Base-by-base conservation (phyloP, 2,888 invertebrate species). In the Pogonocherus hispidulus region DNA sequence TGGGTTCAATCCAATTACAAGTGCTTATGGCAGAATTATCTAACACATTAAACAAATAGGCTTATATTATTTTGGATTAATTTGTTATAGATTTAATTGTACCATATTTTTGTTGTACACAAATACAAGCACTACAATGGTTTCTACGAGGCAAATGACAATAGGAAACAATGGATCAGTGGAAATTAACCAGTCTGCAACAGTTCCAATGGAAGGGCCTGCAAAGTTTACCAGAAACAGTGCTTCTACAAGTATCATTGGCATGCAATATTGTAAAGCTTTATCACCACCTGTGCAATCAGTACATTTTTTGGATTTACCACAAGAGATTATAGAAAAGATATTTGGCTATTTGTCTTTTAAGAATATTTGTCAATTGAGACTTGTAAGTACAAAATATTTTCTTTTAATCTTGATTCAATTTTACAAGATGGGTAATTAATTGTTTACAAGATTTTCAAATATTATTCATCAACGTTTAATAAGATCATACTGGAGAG, bases 251-350 rank as follows among this genome's bases (percentile, higher is more conserved):
- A 64, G 67, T 51, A 60, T 44, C 55, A 76, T 63, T 63, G 77
- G 64, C 72, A 78, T 66, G 81, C 76, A 57, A 72, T 80, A 67
- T 68, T 75, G 69, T 60, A 76, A 65, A 64, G 67, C 60, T 44
- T 64, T 57, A 79, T 78, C 63, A 76, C 65, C 75, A 65, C 71
- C 72, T 64, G 74, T 72, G 71, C 77, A 78, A 68, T 75, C 76
- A 70, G 74, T 78, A 70, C 80, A 87, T 80, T 84, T 95, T 69
- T 86, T 94, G 73, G 92, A 95, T 85, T 86, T 96, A 80, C 96
- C 95, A 19, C 88, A 90, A 76, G 95, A 96, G 87, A 87, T 96
- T 74, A 86, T 94, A 70, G 92, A 93, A 82, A 94, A 94, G 84
- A 92, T 95, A 76, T 90, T 94, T 78, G 87, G 91, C 72, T 91